phyloP scores from a whole-genome alignment of 2,797 vertebrate genomes.

The Pterois miles region DNA sequence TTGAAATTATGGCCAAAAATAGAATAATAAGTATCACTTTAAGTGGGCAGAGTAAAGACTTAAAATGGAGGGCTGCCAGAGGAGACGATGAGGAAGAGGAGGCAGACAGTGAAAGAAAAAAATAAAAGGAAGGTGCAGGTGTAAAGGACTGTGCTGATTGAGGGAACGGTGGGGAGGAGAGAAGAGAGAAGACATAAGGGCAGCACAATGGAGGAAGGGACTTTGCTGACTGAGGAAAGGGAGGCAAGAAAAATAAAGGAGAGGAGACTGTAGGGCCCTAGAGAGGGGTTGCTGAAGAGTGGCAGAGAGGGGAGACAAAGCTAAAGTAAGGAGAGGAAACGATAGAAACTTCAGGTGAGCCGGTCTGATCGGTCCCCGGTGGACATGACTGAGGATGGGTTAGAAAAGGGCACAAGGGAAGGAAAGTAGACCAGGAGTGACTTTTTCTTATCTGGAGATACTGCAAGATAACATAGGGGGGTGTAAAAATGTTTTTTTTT shows the following conservation, averaged over 20 bases:
- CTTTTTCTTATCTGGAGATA: neutral
- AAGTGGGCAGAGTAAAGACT: constrained; percentile 14
- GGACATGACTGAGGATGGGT: neutral
- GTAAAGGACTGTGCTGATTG: constrained; percentile 19
- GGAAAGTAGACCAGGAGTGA: neutral
- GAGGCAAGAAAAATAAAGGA: constrained; percentile 30
- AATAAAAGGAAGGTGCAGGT: constrained; percentile 13
- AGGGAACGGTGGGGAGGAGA: neutral
- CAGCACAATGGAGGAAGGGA: constrained; percentile 1
- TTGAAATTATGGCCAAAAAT: constrained; percentile 44
- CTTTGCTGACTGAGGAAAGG: constrained; percentile 38
- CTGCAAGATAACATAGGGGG: neutral
- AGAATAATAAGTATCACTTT: constrained; percentile 46
- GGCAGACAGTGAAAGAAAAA: neutral
- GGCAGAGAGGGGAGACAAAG: neutral
- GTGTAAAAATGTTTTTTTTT: no score
- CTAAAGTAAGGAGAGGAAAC: constrained; percentile 6
- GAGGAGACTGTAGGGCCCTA: neutral
- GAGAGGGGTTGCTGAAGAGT: constrained; percentile 19
- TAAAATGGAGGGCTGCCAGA: constrained; percentile 56
- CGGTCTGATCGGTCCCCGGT: constrained; percentile 8
- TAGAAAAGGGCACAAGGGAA: neutral
- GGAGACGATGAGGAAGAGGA: constrained; percentile 6
- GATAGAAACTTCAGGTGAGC: constrained; percentile 28
- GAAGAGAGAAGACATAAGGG: constrained; percentile 16